A percentile compares a stretch with the other conserved stretches of the same genome.
Conservation (phyloP, 1,140 invertebrate species). For the Ruditapes philippinarum region DNA sequence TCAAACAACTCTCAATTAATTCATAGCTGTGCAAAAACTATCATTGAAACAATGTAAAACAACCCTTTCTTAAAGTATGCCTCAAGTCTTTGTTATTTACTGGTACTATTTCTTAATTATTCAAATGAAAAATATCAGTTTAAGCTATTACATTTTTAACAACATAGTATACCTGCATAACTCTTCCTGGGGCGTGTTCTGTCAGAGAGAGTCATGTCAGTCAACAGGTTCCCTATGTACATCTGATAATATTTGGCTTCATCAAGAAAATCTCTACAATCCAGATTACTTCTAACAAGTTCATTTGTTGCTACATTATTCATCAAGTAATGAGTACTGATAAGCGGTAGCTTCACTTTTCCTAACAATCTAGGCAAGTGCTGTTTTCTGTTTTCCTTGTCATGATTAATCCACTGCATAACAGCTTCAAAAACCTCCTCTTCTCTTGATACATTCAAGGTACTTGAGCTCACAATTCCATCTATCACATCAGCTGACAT, state of each 20-base stretch:
- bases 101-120: no score
- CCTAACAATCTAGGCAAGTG: constrained; percentile 81
- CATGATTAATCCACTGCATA: constrained; percentile 84
- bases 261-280: constrained; percentile 85
- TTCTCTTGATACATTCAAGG: constrained; percentile 84
- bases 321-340: constrained; percentile 82
- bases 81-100: no score
- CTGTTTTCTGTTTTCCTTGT: constrained; percentile 70
- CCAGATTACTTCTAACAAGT: constrained; percentile 81
- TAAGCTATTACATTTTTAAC: no score
- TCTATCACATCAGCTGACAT: constrained; percentile 78
- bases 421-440: constrained; percentile 84
- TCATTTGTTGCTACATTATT: constrained; percentile 83
- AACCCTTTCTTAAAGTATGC: no score
- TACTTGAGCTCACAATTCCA: constrained; percentile 76
- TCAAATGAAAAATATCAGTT: no score
- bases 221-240: constrained; percentile 82
- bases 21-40: no score
- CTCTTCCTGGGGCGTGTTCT: constrained; percentile 85
- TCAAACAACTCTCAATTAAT: no score
- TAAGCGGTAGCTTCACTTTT: constrained; percentile 84
- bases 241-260: constrained; percentile 85
- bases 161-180: constrained; percentile 83
- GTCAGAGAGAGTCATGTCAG: constrained; percentile 79
- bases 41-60: no score